Evolutionary conservation across 1,140 invertebrate species (phyloP), one percentile per base, ranked within the genome.

Genomic region (Pemphigus obesinymphae): DNA sequence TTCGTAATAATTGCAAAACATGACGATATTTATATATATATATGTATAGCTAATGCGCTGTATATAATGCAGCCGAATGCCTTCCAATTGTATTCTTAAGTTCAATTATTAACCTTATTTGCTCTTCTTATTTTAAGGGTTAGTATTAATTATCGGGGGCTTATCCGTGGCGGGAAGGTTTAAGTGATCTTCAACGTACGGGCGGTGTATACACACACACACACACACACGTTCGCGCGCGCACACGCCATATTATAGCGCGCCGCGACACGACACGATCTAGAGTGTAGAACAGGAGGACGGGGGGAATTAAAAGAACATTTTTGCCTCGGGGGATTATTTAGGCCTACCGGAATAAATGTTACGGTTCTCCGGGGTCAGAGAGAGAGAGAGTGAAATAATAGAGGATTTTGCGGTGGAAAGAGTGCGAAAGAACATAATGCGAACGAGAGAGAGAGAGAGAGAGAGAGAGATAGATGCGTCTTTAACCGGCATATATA

Each of bases 71-170:
- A 70, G 40, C 15, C 15, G 23, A 70, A 70, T 70, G 40, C 6
- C 17, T 43, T 45, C 2, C 43, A n/a, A 50, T 73, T 73, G 70
- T 73, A 26, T 70, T 70, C 68, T 70, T 43, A 43, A 78, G 29
- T 58, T 61, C 76, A 80, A 80, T 78, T 58, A 63, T 78, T 80
- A 80, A 80, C 76, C 76, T 63, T 80, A 80, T 80, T 80, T 80
- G 23, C 76, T 61, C 55, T 61, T 43, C 76, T 80, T 63, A 63
- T 80, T 40, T 61, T 61, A 63, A 78, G 75, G 75, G 75, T 80
- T 80, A 80, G 53, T 80, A 80, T 80, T 80, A 80, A 80, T 80
- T 80, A 80, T 80, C 37, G 76, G 37, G 23, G 55, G 76, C 34
- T 80, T 80, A 80, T 63, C 75, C 34, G 34, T 37, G 55, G 72